These are phyloP conservation scores for Oscheius sp. DNA, from an alignment of 2,888 invertebrate genomes.

Conservation along the genomic window DNA sequence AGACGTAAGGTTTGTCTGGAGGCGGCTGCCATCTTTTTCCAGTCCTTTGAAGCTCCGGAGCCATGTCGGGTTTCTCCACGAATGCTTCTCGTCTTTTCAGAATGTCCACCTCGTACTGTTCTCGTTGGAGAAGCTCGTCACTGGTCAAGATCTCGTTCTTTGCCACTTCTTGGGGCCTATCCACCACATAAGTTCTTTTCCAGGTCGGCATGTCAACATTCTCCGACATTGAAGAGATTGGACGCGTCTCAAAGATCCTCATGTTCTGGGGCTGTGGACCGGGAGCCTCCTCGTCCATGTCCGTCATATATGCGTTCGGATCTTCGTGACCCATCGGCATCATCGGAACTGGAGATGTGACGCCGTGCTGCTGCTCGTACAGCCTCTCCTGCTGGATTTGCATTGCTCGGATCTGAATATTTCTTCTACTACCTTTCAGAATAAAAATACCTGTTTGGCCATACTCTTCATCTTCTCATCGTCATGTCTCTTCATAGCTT, in stretches of 20 bases:
- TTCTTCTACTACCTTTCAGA: not conserved
- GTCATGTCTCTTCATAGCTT: conserved; percentile 64
- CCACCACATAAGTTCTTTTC: conserved; percentile 67
- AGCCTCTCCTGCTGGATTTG: conserved; percentile 62
- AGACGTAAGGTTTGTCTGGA: conserved; percentile 70
- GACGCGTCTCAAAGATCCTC: conserved; percentile 70
- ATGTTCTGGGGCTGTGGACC: conserved; percentile 41
- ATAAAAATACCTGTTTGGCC: conserved; percentile 62
- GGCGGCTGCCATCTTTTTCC: conserved; percentile 73
- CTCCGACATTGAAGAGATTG: conserved; percentile 63
- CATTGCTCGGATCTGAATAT: conserved; percentile 49
- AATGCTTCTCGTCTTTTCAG: conserved; percentile 70
- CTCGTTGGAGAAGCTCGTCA: conserved; percentile 69
- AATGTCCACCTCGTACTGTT: conserved; percentile 71
- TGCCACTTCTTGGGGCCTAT: conserved; percentile 55
- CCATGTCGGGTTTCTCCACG: conserved; percentile 66
- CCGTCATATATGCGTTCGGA: conserved; percentile 13
- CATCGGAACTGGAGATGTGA: conserved; percentile 59
- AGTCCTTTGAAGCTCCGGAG: conserved; percentile 61
- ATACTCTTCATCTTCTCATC: conserved; percentile 54
- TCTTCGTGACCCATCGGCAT: conserved; percentile 39
- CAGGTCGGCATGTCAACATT: conserved; percentile 52
- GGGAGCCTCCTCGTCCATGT: conserved; percentile 19
- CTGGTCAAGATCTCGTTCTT: conserved; percentile 72
- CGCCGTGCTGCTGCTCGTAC: conserved; percentile 59